Evolutionary conservation across 2,888 invertebrate genomes (phyloP), one percentile per base, ranked within the genome.

Genomic region (Sminthurides aquaticus): DNA sequence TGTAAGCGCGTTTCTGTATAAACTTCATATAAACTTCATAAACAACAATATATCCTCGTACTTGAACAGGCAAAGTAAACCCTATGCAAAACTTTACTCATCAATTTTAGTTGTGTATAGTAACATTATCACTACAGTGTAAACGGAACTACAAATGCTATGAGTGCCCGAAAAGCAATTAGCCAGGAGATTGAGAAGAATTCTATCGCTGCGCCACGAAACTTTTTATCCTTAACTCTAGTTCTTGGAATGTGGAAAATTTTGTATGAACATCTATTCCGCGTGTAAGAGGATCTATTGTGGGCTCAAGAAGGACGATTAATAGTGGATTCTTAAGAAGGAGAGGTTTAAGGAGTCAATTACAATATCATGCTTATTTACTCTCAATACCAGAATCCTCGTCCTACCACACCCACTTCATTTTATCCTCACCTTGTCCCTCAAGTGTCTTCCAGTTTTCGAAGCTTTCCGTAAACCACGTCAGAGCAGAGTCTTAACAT

Each of bases 241-340:
- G 90, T 95, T 74, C 81, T 99, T 58, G 90, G 90, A 20, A 81
- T 99, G 55, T 96, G 97, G 95, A 90, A 90, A 77, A 87, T 97
- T 62, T 81, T 97, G 2, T 89, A 88, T 75, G 92, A 94, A 76
- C 95, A 97, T 79, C 91, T 93, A 77, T 88, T 97, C 77, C 89
- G 91, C 76, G 83, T 88, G n/a, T n/a, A n/a, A n/a, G n/a, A n/a
- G n/a, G n/a, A n/a, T n/a, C n/a, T n/a, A n/a, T n/a, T n/a, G n/a
- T n/a, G n/a, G n/a, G n/a, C n/a, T n/a, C n/a, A n/a, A n/a, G n/a
- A n/a, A n/a, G n/a, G n/a, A n/a, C n/a, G n/a, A n/a, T n/a, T n/a
- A n/a, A n/a, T n/a, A n/a, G n/a, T n/a, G n/a, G n/a, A n/a, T n/a
- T n/a, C n/a, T n/a, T n/a, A n/a, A n/a, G n/a, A n/a, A n/a, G n/a